These are phyloP conservation scores for Trachemys scripta DNA, from an alignment of 2,113 vertebrate genomes.

Conservation along the genomic window DNA sequence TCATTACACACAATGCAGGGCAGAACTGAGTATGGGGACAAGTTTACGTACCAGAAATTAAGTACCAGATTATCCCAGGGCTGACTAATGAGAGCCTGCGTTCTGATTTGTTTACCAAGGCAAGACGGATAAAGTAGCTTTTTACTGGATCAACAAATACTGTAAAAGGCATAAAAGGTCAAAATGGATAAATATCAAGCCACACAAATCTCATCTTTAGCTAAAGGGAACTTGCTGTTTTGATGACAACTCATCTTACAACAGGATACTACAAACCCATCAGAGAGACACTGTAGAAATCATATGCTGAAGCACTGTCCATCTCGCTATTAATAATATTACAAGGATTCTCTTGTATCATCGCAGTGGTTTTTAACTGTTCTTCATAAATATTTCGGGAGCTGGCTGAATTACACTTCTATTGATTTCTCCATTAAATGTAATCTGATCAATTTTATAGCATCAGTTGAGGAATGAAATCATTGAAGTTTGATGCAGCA, in stretches of 20 bases:
- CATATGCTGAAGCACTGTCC: neutral
- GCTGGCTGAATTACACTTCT: constrained; percentile 65
- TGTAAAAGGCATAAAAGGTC: constrained; percentile 69
- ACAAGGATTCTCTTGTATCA: constrained; percentile 51
- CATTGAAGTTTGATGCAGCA: constrained; percentile 17
- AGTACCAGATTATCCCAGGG: neutral
- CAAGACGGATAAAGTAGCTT: constrained; percentile 57
- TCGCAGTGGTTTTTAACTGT: constrained; percentile 59
- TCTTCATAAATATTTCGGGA: constrained; percentile 70
- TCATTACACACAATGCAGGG: neutral
- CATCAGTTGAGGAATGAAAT: constrained; percentile 56
- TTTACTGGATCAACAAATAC: constrained; percentile 66
- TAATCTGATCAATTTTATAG: constrained; percentile 70
- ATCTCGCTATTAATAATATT: constrained; percentile 56
- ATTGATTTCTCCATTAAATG: constrained; percentile 75
- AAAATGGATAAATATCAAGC: constrained; percentile 70
- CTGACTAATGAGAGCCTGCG: constrained; percentile 1
- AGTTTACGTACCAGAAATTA: neutral
- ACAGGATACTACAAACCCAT: constrained; percentile 37
- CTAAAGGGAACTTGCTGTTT: constrained; percentile 47
- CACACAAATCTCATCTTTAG: constrained; percentile 54
- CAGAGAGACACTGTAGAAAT: constrained; percentile 13
- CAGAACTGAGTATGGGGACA: neutral
- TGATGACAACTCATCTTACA: constrained; percentile 30
- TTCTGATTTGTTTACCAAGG: constrained; percentile 19